Conservation (phyloP, 2,113 vertebrate genomes). For the Lagenorhynchus albirostris region DNA sequence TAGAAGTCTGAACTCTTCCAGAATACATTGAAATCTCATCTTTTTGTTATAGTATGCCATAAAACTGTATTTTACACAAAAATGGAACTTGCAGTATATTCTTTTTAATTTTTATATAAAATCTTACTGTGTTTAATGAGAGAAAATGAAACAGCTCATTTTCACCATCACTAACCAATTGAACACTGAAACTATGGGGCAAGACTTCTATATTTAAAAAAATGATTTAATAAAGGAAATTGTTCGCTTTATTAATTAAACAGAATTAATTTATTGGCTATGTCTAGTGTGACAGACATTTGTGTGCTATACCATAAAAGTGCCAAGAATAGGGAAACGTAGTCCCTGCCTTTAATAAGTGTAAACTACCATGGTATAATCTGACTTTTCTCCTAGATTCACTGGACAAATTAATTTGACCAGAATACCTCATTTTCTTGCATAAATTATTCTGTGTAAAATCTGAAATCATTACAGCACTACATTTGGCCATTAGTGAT, state of each 20-base stretch:
- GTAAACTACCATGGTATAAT: background rate
- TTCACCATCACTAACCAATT: background rate
- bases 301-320: background rate
- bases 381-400: background rate
- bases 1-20: slow-evolving; percentile 4
- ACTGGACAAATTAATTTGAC: background rate
- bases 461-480: background rate
- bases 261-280: background rate
- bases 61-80: slow-evolving; percentile 23
- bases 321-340: background rate
- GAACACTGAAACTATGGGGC: background rate
- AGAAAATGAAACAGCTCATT: background rate
- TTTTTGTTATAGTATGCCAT: slow-evolving; percentile 1
- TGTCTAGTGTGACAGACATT: background rate
- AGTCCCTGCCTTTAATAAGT: background rate
- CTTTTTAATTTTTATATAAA: slow-evolving; percentile 9
- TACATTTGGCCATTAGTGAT: background rate
- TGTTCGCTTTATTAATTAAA: background rate
- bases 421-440: background rate
- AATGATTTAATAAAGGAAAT: slow-evolving; percentile 26
- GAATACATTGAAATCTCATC: background rate
- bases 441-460: background rate
- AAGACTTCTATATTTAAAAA: background rate
- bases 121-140: background rate
- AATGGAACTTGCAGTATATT: background rate